A percentile compares a stretch with the other conserved stretches of the same genome.
phyloP scores from a whole-genome alignment of 2,888 invertebrate species.

The Chloroclystis v-ata region DNA sequence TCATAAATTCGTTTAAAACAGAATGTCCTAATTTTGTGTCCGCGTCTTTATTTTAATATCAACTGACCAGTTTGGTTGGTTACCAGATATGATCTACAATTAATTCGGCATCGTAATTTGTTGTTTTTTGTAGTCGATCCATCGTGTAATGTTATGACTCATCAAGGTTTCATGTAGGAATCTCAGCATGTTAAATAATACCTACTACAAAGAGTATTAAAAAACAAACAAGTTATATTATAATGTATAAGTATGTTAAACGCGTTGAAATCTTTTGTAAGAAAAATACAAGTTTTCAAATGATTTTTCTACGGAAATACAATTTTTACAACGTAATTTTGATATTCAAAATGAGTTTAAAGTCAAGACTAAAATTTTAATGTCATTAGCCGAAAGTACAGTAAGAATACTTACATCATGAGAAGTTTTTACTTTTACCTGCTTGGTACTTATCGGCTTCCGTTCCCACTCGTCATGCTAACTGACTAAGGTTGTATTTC shows the following conservation, averaged over 20 bases:
- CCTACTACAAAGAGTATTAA: neutral
- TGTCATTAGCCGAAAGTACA: neutral
- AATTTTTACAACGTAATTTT: too few species aligned
- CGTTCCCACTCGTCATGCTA: slow-evolving; percentile 9
- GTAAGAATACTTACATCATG: neutral
- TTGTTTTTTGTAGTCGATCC: slow-evolving; percentile 47
- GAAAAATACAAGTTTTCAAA: too few species aligned
- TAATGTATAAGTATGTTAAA: neutral
- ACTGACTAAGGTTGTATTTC: slow-evolving; percentile 7
- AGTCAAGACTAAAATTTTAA: too few species aligned
- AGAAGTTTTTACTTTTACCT: neutral
- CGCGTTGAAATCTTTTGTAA: slow-evolving; percentile 14
- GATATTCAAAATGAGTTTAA: too few species aligned
- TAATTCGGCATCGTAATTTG: slow-evolving; percentile 49
- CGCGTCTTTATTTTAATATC: slow-evolving; percentile 14
- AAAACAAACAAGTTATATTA: neutral
- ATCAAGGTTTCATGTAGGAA: slow-evolving; percentile 41
- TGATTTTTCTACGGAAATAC: too few species aligned
- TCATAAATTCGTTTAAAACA: too few species aligned
- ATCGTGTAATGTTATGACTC: slow-evolving; percentile 41
- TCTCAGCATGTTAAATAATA: slow-evolving; percentile 28
- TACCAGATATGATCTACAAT: slow-evolving; percentile 65
- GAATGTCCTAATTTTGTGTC: neutral
- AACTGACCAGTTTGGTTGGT: slow-evolving; percentile 38
- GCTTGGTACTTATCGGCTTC: neutral